A percentile compares a stretch with the other conserved stretches of the same genome.
Conservation (phyloP, 2,113 vertebrate species). For the Cervus canadensis region DNA sequence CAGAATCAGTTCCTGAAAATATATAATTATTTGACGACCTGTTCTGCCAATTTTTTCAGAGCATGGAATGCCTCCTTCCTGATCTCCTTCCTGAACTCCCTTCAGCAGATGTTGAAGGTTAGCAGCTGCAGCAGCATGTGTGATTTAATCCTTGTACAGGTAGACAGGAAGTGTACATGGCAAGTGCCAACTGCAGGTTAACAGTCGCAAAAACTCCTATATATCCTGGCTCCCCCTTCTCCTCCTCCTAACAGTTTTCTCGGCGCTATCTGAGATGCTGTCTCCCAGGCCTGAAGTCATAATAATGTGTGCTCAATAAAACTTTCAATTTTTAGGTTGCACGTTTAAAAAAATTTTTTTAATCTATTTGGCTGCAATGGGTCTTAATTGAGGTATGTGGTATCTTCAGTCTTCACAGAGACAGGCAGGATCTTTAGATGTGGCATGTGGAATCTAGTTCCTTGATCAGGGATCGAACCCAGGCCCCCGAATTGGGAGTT, state of each 20-base stretch:
- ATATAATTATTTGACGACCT: background rate
- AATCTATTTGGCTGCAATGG: background rate
- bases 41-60: background rate
- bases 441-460: background rate
- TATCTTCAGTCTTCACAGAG: background rate
- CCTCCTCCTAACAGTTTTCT: background rate
- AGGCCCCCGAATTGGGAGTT: background rate
- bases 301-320: background rate
- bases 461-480: background rate
- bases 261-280: background rate
- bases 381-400: background rate
- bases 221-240: background rate
- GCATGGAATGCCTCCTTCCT: background rate
- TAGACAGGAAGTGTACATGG: background rate
- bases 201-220: background rate
- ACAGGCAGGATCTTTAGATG: background rate
- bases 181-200: background rate
- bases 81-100: background rate
- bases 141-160: background rate
- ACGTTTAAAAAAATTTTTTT: background rate
- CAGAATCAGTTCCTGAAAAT: background rate
- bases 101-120: background rate
- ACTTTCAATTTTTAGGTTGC: background rate
- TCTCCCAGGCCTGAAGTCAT: background rate
- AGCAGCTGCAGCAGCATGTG: background rate